Conservation (phyloP, 2,888 invertebrate species). For the Agriopis leucophaearia region DNA sequence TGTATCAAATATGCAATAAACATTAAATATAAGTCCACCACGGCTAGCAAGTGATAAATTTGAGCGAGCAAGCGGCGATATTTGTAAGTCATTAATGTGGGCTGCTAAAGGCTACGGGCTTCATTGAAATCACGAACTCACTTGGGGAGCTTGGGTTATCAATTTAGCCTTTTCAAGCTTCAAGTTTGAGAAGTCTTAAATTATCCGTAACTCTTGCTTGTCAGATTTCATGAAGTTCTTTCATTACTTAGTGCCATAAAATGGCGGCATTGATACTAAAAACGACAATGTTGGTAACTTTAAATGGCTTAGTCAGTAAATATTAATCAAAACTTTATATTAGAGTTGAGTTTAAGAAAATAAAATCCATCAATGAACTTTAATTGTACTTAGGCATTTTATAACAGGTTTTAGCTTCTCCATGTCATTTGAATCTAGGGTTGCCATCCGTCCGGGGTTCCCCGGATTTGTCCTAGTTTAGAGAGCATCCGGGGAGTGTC, state of each 20-base stretch:
- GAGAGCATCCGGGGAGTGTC: no score
- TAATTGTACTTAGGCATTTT: neutral
- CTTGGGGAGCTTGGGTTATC: neutral
- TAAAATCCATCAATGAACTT: neutral
- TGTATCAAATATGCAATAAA: conserved; percentile 32
- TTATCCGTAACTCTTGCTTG: no score
- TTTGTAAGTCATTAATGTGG: conserved; percentile 30
- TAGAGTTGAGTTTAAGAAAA: neutral
- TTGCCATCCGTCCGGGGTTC: no score
- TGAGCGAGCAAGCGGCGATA: conserved; percentile 21
- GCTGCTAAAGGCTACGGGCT: conserved; percentile 15
- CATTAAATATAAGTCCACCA: conserved; percentile 28
- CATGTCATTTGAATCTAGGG: neutral
- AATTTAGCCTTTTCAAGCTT: neutral
- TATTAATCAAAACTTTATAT: no score
- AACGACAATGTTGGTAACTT: no score
- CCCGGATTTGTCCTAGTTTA: no score
- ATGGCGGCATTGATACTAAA: no score
- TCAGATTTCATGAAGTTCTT: no score
- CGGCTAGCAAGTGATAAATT: conserved; percentile 27
- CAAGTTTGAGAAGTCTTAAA: neutral
- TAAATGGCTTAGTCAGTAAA: no score
- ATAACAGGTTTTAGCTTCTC: neutral
- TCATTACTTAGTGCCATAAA: no score
- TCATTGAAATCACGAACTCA: conserved; percentile 12